Base-by-base conservation (phyloP, 92 coral and sea anemone species). In the Porites lobata region DNA sequence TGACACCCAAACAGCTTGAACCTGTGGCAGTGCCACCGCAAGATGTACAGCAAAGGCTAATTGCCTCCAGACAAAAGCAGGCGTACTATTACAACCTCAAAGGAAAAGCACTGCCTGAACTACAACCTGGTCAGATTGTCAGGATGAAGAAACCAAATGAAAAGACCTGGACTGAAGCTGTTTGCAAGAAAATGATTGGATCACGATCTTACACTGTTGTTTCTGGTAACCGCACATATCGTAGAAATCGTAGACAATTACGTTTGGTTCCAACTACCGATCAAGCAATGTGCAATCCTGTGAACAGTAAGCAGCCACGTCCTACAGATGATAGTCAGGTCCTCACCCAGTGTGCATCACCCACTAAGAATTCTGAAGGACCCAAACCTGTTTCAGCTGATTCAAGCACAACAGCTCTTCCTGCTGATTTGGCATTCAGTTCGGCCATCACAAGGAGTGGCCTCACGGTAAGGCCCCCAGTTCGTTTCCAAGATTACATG, bases 61-160 rank as follows among this genome's bases (percentile, higher is more conserved):
- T 76, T 50, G 17, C 19, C 47, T 66, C 88, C 20, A 84, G 56
- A 63, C 79, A 80, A 83, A 75, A 63, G 63, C 70, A 83, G 52
- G 77, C 65, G 47, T 75, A 22, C 87, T 65, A 83, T 22, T 69
- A 70, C 79, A 83, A 71, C 71, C 87, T 83, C 13, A 83, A 83
- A 58, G 87, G 87, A 26, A 83, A 64, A 70, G 77, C 78, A 71
- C 18, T 83, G 61, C 79, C 87, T 76, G 69, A 83, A 69, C 72
- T 83, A 15, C 72, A 70, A 76, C 87, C 87, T 83, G 87, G 87
- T 53, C 87, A 83, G 43, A 72, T 73, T n/a, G 80, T 83, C 72
- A 75, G 87, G 69, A 83, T 54, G 11, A 54, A 54, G 11, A 54
- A 54, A 54, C 59, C 59, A 8, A 54, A 7, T 13, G 59, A 54